Conservation (phyloP, 2,797 vertebrate genomes). For the Acanthiza pusilla region DNA sequence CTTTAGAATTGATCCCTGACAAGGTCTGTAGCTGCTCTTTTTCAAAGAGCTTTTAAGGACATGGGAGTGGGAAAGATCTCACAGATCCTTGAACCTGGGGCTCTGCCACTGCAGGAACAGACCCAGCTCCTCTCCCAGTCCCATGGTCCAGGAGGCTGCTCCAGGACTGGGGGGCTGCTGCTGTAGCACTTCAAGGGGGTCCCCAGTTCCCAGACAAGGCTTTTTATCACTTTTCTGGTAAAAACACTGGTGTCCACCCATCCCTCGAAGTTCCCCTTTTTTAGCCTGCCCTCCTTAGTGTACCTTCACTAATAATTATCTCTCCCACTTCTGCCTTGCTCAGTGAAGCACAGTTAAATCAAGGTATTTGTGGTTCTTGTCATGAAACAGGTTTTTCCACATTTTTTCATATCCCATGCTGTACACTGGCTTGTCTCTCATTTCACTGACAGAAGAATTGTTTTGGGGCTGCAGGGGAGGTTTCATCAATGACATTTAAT, state of each 20-base stretch:
- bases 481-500: background rate
- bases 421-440: background rate
- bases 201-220: background rate
- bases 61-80: background rate
- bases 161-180: background rate
- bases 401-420: background rate
- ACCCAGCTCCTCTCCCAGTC: background rate
- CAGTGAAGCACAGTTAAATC: background rate
- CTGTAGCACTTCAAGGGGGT: background rate
- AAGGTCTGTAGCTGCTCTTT: background rate
- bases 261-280: background rate
- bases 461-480: background rate
- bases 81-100: background rate
- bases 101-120: background rate
- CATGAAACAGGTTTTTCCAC: conserved; percentile 21
- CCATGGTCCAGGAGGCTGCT: background rate
- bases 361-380: background rate
- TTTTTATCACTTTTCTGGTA: background rate
- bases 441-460: background rate
- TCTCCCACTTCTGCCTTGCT: background rate
- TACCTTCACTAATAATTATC: background rate
- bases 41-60: conserved; percentile 49
- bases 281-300: background rate
- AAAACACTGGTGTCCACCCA: background rate
- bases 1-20: background rate